These are phyloP conservation scores for Idaea straminata DNA, from an alignment of 2,888 invertebrate genomes.

Conservation along the genomic window DNA sequence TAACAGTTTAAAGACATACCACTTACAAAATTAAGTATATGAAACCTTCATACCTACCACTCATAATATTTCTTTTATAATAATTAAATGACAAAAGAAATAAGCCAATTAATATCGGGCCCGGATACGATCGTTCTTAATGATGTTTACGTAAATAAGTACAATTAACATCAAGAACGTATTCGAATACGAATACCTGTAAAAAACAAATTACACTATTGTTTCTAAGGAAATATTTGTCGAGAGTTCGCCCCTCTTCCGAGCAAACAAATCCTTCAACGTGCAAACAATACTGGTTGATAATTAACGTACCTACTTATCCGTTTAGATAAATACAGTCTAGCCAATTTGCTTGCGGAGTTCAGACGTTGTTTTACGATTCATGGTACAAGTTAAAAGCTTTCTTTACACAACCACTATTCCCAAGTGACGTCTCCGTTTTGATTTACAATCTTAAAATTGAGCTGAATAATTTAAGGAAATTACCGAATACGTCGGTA, in stretches of 20 bases:
- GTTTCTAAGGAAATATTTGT: conserved; percentile 50
- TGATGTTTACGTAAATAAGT: not conserved
- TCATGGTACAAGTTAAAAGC: conserved; percentile 1
- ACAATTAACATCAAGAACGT: not conserved
- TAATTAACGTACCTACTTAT: conserved; percentile 48
- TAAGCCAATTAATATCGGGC: too few relatives aligned
- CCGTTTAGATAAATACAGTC: conserved; percentile 40
- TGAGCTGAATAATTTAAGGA: not conserved
- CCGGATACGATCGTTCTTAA: too few relatives aligned
- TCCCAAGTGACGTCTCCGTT: not conserved
- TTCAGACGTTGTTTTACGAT: not conserved
- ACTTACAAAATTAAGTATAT: too few relatives aligned
- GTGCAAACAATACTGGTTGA: conserved; percentile 42
- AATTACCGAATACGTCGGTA: not conserved
- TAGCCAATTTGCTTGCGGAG: conserved; percentile 31
- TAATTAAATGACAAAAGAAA: too few relatives aligned
- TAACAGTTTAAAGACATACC: too few relatives aligned
- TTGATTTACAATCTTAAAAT: conserved; percentile 1
- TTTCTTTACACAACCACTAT: conserved; percentile 1
- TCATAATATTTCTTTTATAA: too few relatives aligned
- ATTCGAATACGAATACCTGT: not conserved
- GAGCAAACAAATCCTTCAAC: conserved; percentile 30
- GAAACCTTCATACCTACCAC: too few relatives aligned
- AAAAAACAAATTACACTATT: conserved; percentile 45
- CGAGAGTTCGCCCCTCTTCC: conserved; percentile 36